These are phyloP conservation scores for Drosophila watanabei DNA, from an alignment of 1,140 invertebrate species.

Conservation along the genomic window DNA sequence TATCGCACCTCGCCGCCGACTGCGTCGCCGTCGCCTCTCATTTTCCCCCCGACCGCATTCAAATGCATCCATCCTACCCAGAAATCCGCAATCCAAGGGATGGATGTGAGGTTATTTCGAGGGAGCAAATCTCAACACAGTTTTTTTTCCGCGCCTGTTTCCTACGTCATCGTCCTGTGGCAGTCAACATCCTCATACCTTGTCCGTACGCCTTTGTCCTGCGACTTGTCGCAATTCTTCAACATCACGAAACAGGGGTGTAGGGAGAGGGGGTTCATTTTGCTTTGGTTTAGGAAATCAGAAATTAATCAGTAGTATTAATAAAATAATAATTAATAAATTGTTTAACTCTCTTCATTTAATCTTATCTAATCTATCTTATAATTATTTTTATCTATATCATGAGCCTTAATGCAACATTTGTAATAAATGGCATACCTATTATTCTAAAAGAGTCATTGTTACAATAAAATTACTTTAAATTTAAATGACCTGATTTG, in stretches of 20 bases:
- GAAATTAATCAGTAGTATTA: not conserved
- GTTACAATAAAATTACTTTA: not conserved
- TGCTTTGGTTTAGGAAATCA: not conserved
- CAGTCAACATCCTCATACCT: constrained; percentile 29
- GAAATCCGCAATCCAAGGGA: constrained; percentile 26
- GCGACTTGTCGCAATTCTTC: constrained; percentile 28
- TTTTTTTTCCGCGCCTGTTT: constrained; percentile 39
- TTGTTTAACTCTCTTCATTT: not conserved
- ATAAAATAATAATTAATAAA: no score
- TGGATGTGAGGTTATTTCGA: constrained; percentile 47
- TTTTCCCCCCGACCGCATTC: constrained; percentile 34
- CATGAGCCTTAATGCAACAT: no score
- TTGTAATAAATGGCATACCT: not conserved
- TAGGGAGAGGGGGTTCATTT: not conserved
- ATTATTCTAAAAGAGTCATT: not conserved
- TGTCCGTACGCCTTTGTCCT: constrained; percentile 20
- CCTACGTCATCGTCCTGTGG: constrained; percentile 73
- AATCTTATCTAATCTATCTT: not conserved
- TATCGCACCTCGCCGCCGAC: constrained; percentile 3
- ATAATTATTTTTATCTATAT: not conserved
- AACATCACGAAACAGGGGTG: constrained; percentile 15
- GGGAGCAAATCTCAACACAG: constrained; percentile 70
- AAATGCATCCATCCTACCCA: constrained; percentile 33
- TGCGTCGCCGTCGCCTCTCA: constrained; percentile 10
- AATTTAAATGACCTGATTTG: not conserved